These are phyloP conservation scores for Drosophila quinaria DNA, from an alignment of 2,888 invertebrate species.

Conservation along the genomic window DNA sequence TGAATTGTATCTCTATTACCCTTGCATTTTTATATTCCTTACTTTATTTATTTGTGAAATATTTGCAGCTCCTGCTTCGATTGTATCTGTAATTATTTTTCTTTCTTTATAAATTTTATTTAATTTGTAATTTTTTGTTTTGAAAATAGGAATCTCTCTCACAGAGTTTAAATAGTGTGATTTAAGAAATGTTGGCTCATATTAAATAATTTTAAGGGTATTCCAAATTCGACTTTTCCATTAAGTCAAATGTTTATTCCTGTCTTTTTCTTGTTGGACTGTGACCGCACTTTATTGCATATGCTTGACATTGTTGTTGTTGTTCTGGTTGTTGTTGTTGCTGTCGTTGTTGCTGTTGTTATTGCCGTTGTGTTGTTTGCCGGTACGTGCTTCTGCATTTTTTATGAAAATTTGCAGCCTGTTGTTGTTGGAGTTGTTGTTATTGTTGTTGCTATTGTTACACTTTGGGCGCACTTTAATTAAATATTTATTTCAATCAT, in stretches of 20 bases:
- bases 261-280: conserved; percentile 24
- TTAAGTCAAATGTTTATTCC: background rate
- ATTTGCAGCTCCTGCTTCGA: no score
- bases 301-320: conserved; percentile 38
- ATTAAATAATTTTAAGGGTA: conserved; percentile 1
- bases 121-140: no score
- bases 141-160: no score
- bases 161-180: background rate
- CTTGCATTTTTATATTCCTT: no score
- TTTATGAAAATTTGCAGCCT: conserved; percentile 77
- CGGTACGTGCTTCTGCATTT: conserved; percentile 77
- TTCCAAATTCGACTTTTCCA: background rate
- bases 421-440: conserved; percentile 19
- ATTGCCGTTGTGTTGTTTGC: conserved; percentile 33
- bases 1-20: no score
- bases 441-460: conserved; percentile 40
- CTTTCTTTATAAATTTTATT: no score
- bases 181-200: background rate
- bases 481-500: conserved; percentile 81
- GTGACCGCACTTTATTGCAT: conserved; percentile 70
- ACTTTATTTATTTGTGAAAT: no score
- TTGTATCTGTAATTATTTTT: background rate
- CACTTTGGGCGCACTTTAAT: conserved; percentile 74
- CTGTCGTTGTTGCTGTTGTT: conserved; percentile 28
- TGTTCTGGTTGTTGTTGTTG: conserved; percentile 27